Base-by-base conservation (phyloP, 2,797 vertebrate genomes). In the Enteromius mattozi region DNA sequence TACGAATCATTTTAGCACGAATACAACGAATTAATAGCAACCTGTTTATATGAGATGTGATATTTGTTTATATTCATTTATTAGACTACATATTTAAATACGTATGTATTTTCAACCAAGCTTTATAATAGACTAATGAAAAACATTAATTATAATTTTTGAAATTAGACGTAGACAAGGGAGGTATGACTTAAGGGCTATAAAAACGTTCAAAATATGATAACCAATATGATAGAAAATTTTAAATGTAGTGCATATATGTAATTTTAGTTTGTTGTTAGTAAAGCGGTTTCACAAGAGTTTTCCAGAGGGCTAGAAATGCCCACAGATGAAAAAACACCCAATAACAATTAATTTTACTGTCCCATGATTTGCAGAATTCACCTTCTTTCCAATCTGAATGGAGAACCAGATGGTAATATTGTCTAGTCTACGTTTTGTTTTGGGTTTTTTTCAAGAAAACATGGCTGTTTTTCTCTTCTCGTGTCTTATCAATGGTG, bases 361-460 rank as follows among this genome's bases (percentile, higher is more conserved):
- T 77, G 35, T 77, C 35, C n/a, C 0, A 8, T 61, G 54, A 42
- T 27, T 3, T 78, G 35, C 35, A 56, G 35, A 51, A 33, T 13
- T 19, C 6, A 40, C 59, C 21, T 76, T 40, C 30, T 19, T 40
- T 27, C 3, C 37, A 35, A 17, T 59, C 54, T 27, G 13, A 61
- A 79, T 16, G 70, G 24, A 78, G 24, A 84, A 84, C 13, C 82
- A 72, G 27, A 56, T 19, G 76, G 45, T 21, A 37, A 63, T n/a
- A 45, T 21, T 59, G 5, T 61, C 56, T 63, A 40, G 19, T 3
- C 30, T 21, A 6, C 0, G 1, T 74, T 6, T 45, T 45, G 9
- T 45, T 12, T 42, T 10, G 1, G 6, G 6, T 1, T 40, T 40
- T 74, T 71, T 47, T 47, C 24, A 21, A 35, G 49, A 78, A 83